Evolutionary conservation across 2,888 invertebrate genomes (phyloP).

Genomic region (Coenonympha glycerion): DNA sequence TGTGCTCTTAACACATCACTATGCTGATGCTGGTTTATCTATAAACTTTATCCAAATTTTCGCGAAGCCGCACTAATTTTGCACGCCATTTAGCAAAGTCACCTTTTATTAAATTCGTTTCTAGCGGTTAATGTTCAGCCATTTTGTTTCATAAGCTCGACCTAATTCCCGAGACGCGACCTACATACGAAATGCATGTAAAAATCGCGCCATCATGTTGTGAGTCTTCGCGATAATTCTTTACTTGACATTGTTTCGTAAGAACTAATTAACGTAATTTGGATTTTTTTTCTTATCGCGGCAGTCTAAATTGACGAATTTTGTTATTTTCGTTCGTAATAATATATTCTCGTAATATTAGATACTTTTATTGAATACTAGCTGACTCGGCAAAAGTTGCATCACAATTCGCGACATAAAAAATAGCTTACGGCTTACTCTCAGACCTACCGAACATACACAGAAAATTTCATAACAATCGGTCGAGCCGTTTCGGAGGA

Average conservation of each 20-base stretch:
- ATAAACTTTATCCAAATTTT: constrained; percentile 2
- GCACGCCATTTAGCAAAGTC: constrained; percentile 6
- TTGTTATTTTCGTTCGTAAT: not conserved
- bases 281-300: not conserved
- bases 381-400: too few species aligned
- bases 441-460: too few species aligned
- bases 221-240: constrained; percentile 6
- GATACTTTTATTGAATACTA: not conserved
- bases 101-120: constrained; percentile 14
- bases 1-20: not conserved
- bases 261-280: not conserved
- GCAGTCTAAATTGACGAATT: not conserved
- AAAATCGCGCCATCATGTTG: not conserved
- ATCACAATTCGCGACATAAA: too few species aligned
- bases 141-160: constrained; percentile 13
- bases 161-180: constrained; percentile 5
- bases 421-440: too few species aligned
- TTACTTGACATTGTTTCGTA: constrained; percentile 7
- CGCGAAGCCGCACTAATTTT: constrained; percentile 8
- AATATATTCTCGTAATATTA: not conserved
- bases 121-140: constrained; percentile 11
- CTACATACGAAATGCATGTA: constrained; percentile 11
- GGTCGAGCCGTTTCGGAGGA: too few species aligned
- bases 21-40: not conserved
- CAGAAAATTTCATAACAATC: too few species aligned